Percentiles rank a stretch among this genome's conserved stretches.
phyloP scores from a whole-genome alignment of 2,113 vertebrate genomes.

The Aegotheles bennettii region DNA sequence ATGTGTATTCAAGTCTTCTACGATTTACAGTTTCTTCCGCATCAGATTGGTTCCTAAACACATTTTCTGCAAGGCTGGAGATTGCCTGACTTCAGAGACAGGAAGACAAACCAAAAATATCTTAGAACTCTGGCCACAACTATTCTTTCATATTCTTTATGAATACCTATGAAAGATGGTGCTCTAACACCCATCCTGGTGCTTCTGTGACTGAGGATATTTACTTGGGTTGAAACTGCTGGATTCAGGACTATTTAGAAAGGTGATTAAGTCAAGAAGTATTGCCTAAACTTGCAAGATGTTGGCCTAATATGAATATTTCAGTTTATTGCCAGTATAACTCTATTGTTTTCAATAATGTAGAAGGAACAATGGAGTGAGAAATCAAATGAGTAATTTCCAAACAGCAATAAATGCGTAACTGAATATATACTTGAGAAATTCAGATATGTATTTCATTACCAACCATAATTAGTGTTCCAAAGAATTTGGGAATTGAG shows the following conservation, averaged over 20 bases:
- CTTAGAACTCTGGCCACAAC: neutral
- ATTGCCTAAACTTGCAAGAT: neutral
- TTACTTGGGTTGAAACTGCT: neutral
- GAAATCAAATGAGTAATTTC: neutral
- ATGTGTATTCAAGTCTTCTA: neutral
- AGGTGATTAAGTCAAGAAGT: neutral
- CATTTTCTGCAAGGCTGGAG: neutral
- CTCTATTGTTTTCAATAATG: neutral
- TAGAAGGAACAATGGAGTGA: neutral
- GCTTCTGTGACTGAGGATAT: neutral
- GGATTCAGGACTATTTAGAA: neutral
- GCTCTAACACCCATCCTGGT: neutral
- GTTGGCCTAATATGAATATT: neutral
- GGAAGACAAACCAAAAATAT: neutral
- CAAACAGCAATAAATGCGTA: neutral
- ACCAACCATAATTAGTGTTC: neutral
- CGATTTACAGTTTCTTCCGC: neutral
- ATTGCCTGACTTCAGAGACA: neutral
- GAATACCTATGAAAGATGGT: neutral
- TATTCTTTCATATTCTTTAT: neutral
- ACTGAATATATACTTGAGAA: neutral
- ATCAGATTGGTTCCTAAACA: neutral
- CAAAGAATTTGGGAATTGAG: rapidly evolving
- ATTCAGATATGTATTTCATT: neutral
- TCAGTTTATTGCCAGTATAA: neutral